Conservation (phyloP, 2,113 vertebrate genomes). For the Tupaia chinensis region DNA sequence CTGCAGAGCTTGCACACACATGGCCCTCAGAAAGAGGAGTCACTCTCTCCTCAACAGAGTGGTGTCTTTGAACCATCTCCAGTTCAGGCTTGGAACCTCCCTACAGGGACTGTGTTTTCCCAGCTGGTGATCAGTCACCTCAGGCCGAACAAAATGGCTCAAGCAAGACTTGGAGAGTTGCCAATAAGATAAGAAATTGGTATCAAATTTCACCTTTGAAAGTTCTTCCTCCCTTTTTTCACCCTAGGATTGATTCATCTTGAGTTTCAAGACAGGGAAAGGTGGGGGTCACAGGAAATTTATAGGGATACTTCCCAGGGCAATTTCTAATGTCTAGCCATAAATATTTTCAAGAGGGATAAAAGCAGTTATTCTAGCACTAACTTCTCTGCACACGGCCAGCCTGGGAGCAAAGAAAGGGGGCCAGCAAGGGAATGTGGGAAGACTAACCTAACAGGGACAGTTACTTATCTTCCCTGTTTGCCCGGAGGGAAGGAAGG, state of each 20-base stretch:
- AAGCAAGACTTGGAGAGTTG: conserved; percentile 33
- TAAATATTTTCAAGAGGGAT: conserved; percentile 76
- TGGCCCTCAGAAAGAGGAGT: neutral
- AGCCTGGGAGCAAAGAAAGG: neutral
- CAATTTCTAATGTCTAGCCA: conserved; percentile 64
- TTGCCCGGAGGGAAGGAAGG: neutral
- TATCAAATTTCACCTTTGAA: conserved; percentile 56
- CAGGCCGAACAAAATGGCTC: conserved; percentile 70
- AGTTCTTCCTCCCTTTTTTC: conserved; percentile 54
- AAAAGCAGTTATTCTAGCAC: conserved; percentile 63
- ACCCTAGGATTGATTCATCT: conserved; percentile 63
- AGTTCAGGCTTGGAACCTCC: neutral
- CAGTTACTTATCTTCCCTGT: conserved; percentile 30
- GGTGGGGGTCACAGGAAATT: conserved; percentile 66
- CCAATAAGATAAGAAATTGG: conserved; percentile 75
- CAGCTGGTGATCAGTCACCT: conserved; percentile 34
- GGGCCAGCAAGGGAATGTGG: conserved; percentile 24
- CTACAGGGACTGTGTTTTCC: conserved; percentile 23
- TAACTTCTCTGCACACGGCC: neutral
- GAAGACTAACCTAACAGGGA: neutral
- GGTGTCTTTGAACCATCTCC: neutral
- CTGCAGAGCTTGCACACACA: neutral
- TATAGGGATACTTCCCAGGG: conserved; percentile 34
- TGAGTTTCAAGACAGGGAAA: conserved; percentile 72
- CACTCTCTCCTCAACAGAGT: neutral